Conservation (phyloP, 2,888 invertebrate genomes). For the Mimachlamys varia region DNA sequence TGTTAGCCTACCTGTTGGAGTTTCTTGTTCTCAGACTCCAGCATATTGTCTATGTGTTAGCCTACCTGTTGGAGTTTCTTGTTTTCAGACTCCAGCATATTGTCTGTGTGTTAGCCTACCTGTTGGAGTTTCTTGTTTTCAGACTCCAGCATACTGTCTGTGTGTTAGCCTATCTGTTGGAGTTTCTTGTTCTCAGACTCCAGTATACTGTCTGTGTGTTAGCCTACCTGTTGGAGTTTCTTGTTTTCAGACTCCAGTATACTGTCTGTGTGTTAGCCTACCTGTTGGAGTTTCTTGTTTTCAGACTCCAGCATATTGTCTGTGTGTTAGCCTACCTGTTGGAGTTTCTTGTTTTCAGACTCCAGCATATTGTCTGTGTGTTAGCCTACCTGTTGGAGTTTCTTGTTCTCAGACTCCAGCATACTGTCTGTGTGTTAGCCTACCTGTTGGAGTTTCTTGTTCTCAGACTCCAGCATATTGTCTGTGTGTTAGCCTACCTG, state of each 20-base stretch:
- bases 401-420: constrained; percentile 75
- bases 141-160: constrained; percentile 73
- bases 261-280: constrained; percentile 71
- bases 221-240: constrained; percentile 75
- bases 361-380: constrained; percentile 70
- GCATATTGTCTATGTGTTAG: too few relatives aligned
- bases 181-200: constrained; percentile 76
- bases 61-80: constrained; percentile 73
- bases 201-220: constrained; percentile 68
- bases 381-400: constrained; percentile 76
- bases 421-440: constrained; percentile 69
- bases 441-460: constrained; percentile 75
- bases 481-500: constrained; percentile 75
- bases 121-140: constrained; percentile 74
- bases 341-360: constrained; percentile 74
- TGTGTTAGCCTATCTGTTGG: constrained; percentile 72
- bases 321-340: constrained; percentile 74
- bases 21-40: constrained; percentile 76
- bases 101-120: constrained; percentile 73
- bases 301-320: constrained; percentile 74
- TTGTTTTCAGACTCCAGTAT: constrained; percentile 75
- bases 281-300: constrained; percentile 74
- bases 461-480: constrained; percentile 74
- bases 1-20: constrained; percentile 75
- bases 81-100: constrained; percentile 76